Evolutionary conservation across 2,888 invertebrate genomes (phyloP).

Genomic region (Pelosia muscerda): DNA sequence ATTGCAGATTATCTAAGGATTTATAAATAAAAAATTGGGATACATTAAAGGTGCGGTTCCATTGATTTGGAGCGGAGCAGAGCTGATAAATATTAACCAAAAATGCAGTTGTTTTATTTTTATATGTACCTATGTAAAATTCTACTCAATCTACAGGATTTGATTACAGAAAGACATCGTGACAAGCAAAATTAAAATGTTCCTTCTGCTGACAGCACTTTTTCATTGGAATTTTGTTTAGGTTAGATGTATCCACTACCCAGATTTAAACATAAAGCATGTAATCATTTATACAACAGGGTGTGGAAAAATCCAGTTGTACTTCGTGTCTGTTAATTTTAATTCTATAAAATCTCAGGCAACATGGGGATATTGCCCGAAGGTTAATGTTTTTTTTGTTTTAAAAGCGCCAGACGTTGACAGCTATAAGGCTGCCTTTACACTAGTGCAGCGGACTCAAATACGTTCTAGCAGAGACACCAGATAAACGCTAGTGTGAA

Average conservation of each 20-base stretch:
- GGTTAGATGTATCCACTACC: not conserved
- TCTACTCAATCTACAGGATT: no score
- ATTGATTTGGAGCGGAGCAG: no score
- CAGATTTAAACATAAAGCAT: not conserved
- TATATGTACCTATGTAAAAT: no score
- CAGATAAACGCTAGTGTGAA: no score
- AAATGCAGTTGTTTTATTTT: no score
- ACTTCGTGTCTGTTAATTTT: not conserved
- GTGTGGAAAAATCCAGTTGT: not conserved
- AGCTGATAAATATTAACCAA: no score
- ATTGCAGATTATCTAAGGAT: conserved; percentile 1
- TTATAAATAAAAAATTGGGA: not conserved
- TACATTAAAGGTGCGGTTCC: no score
- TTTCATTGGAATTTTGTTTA: not conserved
- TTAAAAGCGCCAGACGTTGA: not conserved
- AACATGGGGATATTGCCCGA: conserved; percentile 1
- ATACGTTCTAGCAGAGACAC: no score
- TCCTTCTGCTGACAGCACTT: not conserved
- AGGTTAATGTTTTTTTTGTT: not conserved
- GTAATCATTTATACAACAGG: not conserved
- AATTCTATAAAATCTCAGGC: not conserved
- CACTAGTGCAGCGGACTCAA: no score
- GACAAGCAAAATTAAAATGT: not conserved
- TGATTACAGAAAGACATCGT: no score
- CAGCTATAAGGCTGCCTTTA: no score